These are phyloP conservation scores for Caenorhabditis panamensis DNA, from an alignment of 2,888 invertebrate species.

Conservation along the genomic window DNA sequence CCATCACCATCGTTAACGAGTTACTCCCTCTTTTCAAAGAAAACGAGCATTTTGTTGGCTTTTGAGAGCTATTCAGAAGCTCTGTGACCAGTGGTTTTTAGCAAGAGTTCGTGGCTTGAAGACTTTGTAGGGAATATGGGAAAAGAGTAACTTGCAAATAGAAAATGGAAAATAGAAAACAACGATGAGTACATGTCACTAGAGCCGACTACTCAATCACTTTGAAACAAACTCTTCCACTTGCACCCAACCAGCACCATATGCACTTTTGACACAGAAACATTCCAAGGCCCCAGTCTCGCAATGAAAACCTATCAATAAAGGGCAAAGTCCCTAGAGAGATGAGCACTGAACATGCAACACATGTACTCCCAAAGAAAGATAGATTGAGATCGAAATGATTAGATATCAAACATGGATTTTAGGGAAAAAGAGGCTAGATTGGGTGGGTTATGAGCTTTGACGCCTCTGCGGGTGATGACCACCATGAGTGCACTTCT, in stretches of 20 bases:
- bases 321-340: slow-evolving; percentile 43
- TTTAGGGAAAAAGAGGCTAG: slow-evolving; percentile 3
- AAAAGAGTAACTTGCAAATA: neutral
- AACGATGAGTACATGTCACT: slow-evolving; percentile 29
- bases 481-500: slow-evolving; percentile 32
- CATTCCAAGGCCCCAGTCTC: neutral
- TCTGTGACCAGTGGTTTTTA: no score
- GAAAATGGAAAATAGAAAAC: slow-evolving; percentile 12
- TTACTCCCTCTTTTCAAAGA: slow-evolving; percentile 12
- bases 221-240: slow-evolving; percentile 45
- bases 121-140: neutral
- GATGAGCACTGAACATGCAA: slow-evolving; percentile 42
- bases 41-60: slow-evolving; percentile 21
- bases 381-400: slow-evolving; percentile 42
- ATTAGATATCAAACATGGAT: slow-evolving; percentile 29
- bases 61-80: no score
- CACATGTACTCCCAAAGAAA: slow-evolving; percentile 16
- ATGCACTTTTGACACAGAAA: slow-evolving; percentile 48
- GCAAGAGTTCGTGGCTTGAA: no score
- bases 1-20: slow-evolving; percentile 56
- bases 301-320: slow-evolving; percentile 58
- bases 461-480: slow-evolving; percentile 25
- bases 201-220: slow-evolving; percentile 42
- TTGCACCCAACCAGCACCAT: slow-evolving; percentile 16
- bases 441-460: slow-evolving; percentile 50